Percentiles rank a stretch among this genome's conserved stretches.
These are phyloP conservation scores for Lonchura striata DNA, from an alignment of 2,113 vertebrate species.

Conservation along the genomic window DNA sequence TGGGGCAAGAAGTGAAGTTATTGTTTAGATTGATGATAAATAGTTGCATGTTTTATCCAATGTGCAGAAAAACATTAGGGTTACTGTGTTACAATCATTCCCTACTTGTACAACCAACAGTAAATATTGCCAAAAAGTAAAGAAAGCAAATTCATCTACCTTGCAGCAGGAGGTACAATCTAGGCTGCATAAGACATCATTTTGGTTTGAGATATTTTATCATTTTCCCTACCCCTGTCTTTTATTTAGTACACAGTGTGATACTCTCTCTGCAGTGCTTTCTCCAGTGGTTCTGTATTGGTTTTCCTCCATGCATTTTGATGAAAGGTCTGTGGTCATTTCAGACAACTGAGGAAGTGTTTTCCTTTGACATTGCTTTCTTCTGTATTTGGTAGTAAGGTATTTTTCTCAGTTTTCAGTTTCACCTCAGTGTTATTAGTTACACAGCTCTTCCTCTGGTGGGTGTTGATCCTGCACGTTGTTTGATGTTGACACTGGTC, in stretches of 20 bases:
- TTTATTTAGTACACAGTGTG: neutral
- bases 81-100: neutral
- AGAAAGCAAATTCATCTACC: neutral
- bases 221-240: neutral
- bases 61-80: neutral
- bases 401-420: neutral
- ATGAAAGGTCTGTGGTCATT: neutral
- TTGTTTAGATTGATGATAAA: neutral
- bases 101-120: neutral
- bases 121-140: neutral
- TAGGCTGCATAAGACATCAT: neutral
- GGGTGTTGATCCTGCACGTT: neutral
- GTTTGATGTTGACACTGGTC: neutral
- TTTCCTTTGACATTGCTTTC: neutral
- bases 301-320: neutral
- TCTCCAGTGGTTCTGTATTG: neutral
- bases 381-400: neutral
- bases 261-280: neutral
- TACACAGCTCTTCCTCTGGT: neutral
- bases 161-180: neutral
- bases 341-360: neutral
- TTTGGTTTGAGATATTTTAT: neutral
- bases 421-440: neutral
- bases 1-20: neutral
- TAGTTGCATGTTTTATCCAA: neutral